Conservation (phyloP, 2,888 invertebrate genomes). For the Pogonocherus hispidulus region DNA sequence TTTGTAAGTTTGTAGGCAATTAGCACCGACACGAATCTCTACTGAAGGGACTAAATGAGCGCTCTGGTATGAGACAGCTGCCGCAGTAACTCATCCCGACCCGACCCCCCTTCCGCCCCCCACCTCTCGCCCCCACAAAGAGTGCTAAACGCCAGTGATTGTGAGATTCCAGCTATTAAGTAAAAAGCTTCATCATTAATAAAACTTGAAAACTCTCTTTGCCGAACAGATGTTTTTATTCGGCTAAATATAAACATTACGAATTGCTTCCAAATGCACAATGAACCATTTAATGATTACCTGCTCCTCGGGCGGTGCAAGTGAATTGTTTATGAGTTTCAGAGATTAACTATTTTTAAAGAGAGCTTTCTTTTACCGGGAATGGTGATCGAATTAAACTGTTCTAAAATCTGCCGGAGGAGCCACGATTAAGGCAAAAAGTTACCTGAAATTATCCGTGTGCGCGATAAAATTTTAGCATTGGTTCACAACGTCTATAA, state of each 20-base stretch:
- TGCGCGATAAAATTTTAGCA: too few relatives aligned
- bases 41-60: slow-evolving; percentile 56
- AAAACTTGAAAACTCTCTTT: slow-evolving; percentile 30
- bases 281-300: slow-evolving; percentile 17
- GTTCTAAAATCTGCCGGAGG: neutral
- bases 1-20: slow-evolving; percentile 14
- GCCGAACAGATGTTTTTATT: slow-evolving; percentile 31
- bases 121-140: slow-evolving; percentile 48
- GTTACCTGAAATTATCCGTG: neutral
- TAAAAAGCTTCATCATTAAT: slow-evolving; percentile 56
- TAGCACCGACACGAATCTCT: slow-evolving; percentile 5
- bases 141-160: slow-evolving; percentile 60
- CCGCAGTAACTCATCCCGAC: slow-evolving; percentile 60
- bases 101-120: slow-evolving; percentile 16
- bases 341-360: neutral
- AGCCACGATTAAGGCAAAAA: neutral
- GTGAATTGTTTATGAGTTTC: neutral
- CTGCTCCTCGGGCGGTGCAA: neutral
- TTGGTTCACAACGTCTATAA: too few relatives aligned
- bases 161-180: slow-evolving; percentile 61
- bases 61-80: slow-evolving; percentile 60
- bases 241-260: slow-evolving; percentile 31
- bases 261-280: slow-evolving; percentile 31
- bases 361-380: too few relatives aligned
- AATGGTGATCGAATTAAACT: too few relatives aligned